Base-by-base conservation (phyloP, 2,888 invertebrate species). In the Xestobium rufovillosum region DNA sequence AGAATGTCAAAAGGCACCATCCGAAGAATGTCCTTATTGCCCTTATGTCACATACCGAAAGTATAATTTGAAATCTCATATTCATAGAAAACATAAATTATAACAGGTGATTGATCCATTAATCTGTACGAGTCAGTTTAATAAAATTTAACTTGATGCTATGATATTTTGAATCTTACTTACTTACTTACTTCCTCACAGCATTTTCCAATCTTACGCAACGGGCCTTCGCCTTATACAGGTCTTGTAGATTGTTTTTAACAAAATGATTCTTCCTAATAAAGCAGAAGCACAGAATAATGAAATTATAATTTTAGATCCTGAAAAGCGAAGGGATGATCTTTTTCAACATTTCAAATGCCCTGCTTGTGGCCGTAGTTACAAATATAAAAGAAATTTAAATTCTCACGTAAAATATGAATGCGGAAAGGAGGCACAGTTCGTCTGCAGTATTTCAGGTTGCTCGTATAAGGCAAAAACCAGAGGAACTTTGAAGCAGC, bases 1-100 rank as follows among this genome's bases (percentile, higher is more conserved):
- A 15, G 65, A 65, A 33, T 67, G 67, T 41, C 65, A 65, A 14
- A 57, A 61, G n/a, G 55, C 53, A 3, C 57, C 57, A 4, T 52
- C 57, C 39, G 64, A 55, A 47, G 51, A 57, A 19, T 66, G 65
- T 29, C 36, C 39, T 4, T 53, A 50, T 39, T 67, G 67, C 42
- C 9, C 6, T 9, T 8, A 9, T 6, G 23, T 6, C 6, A 8
- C 9, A 6, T 8, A 6, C 23, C 23, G 9, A 19, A 19, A 19
- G 23, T 8, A 9, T 9, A 19, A 19, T 19, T 19, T 19, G 9
- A 19, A 19, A 19, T 8, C 23, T 19, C 23, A 19, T 9, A 19
- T 19, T 6, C 23, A 19, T 19, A 9, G 6, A 9, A 19, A 19
- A 19, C 23, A 19, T 11, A 23, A 6, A 19, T 29, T 14, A n/a